Percentiles rank a stretch among this genome's conserved stretches.
These are phyloP conservation scores for Semaprochilodus insignis DNA, from an alignment of 2,797 vertebrate genomes.

Conservation along the genomic window DNA sequence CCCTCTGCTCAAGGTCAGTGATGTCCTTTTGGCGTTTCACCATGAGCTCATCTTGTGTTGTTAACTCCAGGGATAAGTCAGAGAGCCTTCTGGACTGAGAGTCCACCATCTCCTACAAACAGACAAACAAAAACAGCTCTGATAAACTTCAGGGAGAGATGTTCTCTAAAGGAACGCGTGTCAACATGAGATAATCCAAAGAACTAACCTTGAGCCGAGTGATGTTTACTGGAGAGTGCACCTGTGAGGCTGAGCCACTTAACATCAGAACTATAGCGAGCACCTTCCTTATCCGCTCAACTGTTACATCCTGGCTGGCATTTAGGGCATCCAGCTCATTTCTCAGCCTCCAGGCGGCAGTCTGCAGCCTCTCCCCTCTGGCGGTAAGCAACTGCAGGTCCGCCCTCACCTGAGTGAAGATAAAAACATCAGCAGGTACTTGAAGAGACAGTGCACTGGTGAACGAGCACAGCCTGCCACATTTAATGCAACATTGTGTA, in stretches of 20 bases:
- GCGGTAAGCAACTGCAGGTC: slow-evolving; percentile 65
- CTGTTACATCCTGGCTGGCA: slow-evolving; percentile 33
- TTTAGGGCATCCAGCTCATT: slow-evolving; percentile 51
- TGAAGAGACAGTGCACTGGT: not conserved
- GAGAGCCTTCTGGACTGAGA: slow-evolving; percentile 1
- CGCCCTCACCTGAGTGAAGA: slow-evolving; percentile 56
- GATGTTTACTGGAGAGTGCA: not conserved
- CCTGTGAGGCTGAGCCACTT: not conserved
- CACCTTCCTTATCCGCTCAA: not conserved
- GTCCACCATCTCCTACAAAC: not conserved
- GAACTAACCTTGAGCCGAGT: slow-evolving; percentile 20
- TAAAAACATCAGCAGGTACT: too few species aligned
- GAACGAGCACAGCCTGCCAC: too few species aligned
- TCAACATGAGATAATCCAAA: slow-evolving; percentile 17
- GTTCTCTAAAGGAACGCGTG: slow-evolving; percentile 4
- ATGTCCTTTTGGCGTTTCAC: not conserved
- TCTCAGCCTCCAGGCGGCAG: slow-evolving; percentile 58
- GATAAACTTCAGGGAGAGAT: not conserved
- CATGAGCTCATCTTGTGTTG: not conserved
- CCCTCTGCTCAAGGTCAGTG: slow-evolving; percentile 3
- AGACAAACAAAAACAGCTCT: not conserved
- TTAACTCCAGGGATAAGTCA: not conserved
- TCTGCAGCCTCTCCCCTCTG: slow-evolving; percentile 59
- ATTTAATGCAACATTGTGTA: too few species aligned
- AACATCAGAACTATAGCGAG: slow-evolving; percentile 38